Percentiles rank a stretch among this genome's conserved stretches.
These are phyloP conservation scores for Clinocottus analis DNA, from an alignment of 2,113 vertebrate genomes.

Conservation along the genomic window DNA sequence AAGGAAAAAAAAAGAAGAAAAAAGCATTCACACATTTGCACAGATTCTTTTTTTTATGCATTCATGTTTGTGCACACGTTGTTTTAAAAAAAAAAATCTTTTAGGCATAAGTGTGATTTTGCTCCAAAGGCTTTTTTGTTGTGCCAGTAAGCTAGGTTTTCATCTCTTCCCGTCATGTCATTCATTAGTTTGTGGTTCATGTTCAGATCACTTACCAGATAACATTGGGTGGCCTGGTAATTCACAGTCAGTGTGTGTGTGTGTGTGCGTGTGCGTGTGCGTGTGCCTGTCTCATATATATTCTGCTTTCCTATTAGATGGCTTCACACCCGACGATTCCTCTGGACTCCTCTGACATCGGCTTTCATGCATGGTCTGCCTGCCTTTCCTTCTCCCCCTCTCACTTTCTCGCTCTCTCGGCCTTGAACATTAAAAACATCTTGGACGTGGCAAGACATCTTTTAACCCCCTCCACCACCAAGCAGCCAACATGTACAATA, in stretches of 20 bases:
- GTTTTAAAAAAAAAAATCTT: constrained; percentile 34
- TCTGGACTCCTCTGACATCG: constrained; percentile 79
- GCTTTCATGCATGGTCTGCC: constrained; percentile 84
- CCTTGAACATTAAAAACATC: constrained; percentile 81
- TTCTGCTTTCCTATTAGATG: constrained; percentile 81
- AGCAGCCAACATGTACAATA: constrained; percentile 20
- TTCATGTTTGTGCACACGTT: constrained; percentile 29
- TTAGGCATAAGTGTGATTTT: constrained; percentile 39
- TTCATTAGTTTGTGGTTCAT: constrained; percentile 70
- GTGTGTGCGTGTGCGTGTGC: constrained; percentile 5
- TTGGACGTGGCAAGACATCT: constrained; percentile 78
- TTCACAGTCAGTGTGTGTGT: constrained; percentile 31
- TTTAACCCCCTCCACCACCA: constrained; percentile 51
- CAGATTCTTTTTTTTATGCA: background rate
- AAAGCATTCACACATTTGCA: background rate
- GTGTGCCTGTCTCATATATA: constrained; percentile 68
- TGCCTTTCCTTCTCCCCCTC: constrained; percentile 42
- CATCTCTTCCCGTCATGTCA: constrained; percentile 38
- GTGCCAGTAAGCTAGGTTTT: constrained; percentile 15
- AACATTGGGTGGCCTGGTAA: constrained; percentile 66
- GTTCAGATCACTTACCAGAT: constrained; percentile 71
- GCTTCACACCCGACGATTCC: constrained; percentile 78
- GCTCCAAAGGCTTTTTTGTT: constrained; percentile 17
- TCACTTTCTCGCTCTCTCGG: constrained; percentile 45
- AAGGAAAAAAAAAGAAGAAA: background rate